Conservation (phyloP, 2,888 invertebrate genomes). For the Dicyrtomina minuta region DNA sequence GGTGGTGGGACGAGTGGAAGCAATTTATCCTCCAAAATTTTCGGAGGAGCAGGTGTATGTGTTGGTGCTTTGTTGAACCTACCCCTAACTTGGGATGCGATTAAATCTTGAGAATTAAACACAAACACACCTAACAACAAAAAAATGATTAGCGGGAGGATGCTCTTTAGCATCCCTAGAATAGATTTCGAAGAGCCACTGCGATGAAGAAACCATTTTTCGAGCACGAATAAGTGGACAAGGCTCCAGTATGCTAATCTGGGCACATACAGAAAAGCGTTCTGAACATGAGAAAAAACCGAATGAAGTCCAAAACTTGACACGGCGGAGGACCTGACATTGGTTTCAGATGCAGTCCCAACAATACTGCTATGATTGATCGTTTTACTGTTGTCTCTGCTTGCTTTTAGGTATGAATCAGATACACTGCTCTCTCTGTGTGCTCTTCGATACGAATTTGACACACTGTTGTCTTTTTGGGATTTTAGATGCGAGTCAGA, state of each 20-base stretch:
- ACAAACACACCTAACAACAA: conserved; percentile 2
- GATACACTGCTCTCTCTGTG: too few species aligned
- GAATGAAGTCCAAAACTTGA: not conserved
- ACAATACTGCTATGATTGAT: too few species aligned
- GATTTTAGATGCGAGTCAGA: too few species aligned
- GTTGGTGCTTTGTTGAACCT: not conserved
- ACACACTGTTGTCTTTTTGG: too few species aligned
- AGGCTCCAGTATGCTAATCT: conserved; percentile 15
- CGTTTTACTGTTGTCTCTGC: too few species aligned
- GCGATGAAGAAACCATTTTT: conserved; percentile 37
- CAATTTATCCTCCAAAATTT: too few species aligned
- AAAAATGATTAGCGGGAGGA: conserved; percentile 5
- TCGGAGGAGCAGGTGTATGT: not conserved
- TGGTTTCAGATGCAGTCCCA: too few species aligned
- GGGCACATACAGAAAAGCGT: not conserved
- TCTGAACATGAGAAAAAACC: not conserved
- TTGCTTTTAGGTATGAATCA: too few species aligned
- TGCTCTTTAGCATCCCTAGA: conserved; percentile 5
- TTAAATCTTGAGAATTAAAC: not conserved
- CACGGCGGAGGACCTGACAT: not conserved
- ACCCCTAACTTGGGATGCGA: not conserved
- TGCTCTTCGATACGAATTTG: too few species aligned
- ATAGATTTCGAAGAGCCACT: not conserved
- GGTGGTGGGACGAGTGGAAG: not conserved
- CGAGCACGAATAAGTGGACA: conserved; percentile 32